A percentile compares a stretch with the other conserved stretches of the same genome.
phyloP scores from a whole-genome alignment of 2,888 invertebrate species.

The Alviniconcha strummeri region DNA sequence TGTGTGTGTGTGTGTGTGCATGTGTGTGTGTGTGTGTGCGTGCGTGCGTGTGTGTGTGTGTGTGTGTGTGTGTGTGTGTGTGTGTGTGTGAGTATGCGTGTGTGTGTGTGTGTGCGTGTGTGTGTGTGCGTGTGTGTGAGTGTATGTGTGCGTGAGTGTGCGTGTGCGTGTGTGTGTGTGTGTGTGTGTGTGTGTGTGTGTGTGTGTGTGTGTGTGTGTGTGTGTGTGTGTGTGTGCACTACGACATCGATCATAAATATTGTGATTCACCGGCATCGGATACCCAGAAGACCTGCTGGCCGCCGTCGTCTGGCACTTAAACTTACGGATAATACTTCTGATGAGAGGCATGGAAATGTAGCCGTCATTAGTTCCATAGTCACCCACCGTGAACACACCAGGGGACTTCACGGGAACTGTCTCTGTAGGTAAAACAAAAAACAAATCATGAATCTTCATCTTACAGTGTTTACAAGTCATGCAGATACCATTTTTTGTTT shows the following conservation, averaged over 20 bases:
- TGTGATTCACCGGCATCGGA: neutral
- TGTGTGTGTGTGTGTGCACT: neutral
- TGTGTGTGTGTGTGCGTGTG: no score
- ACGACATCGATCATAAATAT: neutral
- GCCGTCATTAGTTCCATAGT: slow-evolving; percentile 15
- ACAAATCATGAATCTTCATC: no score
- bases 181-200: no score
- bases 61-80: slow-evolving; percentile 14
- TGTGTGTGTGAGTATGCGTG: neutral
- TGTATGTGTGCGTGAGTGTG: no score
- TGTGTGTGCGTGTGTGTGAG: no score
- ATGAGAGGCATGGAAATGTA: slow-evolving; percentile 1
- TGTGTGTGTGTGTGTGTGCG: neutral
- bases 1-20: slow-evolving; percentile 8
- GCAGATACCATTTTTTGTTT: no score
- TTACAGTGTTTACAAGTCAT: no score
- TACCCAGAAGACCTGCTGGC: neutral
- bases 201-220: neutral
- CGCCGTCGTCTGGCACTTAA: no score
- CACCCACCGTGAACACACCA: neutral
- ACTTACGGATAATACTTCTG: neutral
- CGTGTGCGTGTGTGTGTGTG: no score
- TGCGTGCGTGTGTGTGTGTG: neutral
- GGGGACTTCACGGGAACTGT: neutral
- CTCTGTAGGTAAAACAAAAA: neutral